phyloP scores from a whole-genome alignment of 2,113 vertebrate genomes.

The Microcebus ravelobensis region DNA sequence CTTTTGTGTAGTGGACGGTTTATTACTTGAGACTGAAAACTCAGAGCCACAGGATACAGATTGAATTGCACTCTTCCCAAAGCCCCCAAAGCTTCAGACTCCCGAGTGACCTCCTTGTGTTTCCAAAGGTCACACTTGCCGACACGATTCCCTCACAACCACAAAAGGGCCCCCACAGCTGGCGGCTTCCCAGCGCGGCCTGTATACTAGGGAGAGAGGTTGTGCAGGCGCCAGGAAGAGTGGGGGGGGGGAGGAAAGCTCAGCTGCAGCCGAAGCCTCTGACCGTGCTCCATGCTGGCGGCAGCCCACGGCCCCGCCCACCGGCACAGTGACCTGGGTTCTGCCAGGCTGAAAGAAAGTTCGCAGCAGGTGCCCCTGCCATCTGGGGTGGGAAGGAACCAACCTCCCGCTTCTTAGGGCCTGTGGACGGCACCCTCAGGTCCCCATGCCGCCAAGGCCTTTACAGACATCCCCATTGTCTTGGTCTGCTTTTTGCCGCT shows the following conservation, averaged over 20 bases:
- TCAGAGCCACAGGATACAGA: neutral
- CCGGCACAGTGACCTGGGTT: neutral
- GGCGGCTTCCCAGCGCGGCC: neutral
- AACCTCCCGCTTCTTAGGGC: neutral
- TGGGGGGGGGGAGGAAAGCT: rapidly evolving
- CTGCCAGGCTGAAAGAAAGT: neutral
- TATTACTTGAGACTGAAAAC: neutral
- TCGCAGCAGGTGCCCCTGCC: neutral
- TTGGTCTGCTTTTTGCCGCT: neutral
- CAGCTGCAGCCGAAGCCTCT: neutral
- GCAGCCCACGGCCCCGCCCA: neutral
- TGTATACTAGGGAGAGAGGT: neutral
- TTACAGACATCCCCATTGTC: neutral
- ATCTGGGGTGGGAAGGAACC: neutral
- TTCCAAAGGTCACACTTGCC: neutral
- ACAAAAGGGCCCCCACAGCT: neutral
- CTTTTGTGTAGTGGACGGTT: neutral
- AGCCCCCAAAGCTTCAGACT: neutral
- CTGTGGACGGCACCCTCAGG: no score
- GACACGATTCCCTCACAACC: neutral
- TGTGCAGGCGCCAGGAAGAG: neutral
- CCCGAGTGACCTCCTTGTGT: neutral
- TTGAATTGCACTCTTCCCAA: neutral
- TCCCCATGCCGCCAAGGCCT: neutral
- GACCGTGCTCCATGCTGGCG: neutral